phyloP scores from a whole-genome alignment of 2,888 invertebrate species.

The Drosophila lacicola region DNA sequence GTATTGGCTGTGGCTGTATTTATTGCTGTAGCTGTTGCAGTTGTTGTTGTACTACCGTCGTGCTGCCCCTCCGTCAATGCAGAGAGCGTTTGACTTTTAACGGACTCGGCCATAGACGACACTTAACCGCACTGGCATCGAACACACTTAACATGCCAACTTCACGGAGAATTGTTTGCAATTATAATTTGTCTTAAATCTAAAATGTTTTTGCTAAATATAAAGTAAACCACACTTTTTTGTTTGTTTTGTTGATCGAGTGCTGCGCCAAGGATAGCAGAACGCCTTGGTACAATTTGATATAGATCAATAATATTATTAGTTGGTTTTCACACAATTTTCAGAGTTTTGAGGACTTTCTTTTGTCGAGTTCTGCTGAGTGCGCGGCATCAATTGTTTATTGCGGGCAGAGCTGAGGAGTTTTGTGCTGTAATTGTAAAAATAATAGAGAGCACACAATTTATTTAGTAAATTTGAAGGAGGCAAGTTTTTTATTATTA shows the following conservation, averaged over 20 bases:
- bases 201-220: slow-evolving; percentile 11
- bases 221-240: slow-evolving; percentile 9
- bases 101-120: slow-evolving; percentile 97
- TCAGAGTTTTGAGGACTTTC: slow-evolving; percentile 1
- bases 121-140: slow-evolving; percentile 89
- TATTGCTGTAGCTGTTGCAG: neutral
- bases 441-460: slow-evolving; percentile 10
- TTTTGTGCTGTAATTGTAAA: slow-evolving; percentile 41
- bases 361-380: slow-evolving; percentile 4
- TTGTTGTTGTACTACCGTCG: slow-evolving; percentile 71
- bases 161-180: slow-evolving; percentile 46
- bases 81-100: slow-evolving; percentile 91
- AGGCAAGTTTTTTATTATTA: neutral
- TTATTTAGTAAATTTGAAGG: slow-evolving; percentile 3
- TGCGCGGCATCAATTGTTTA: slow-evolving; percentile 26
- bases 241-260: neutral
- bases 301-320: neutral
- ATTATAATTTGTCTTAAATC: slow-evolving; percentile 31
- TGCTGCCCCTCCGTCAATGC: slow-evolving; percentile 89
- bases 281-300: slow-evolving; percentile 2
- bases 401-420: slow-evolving; percentile 17
- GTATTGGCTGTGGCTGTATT: slow-evolving; percentile 22
- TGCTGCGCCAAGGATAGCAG: neutral
- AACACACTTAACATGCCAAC: slow-evolving; percentile 85
- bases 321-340: neutral